Evolutionary conservation across 2,888 invertebrate species (phyloP).

Genomic region (Aspidiotus rigidus): DNA sequence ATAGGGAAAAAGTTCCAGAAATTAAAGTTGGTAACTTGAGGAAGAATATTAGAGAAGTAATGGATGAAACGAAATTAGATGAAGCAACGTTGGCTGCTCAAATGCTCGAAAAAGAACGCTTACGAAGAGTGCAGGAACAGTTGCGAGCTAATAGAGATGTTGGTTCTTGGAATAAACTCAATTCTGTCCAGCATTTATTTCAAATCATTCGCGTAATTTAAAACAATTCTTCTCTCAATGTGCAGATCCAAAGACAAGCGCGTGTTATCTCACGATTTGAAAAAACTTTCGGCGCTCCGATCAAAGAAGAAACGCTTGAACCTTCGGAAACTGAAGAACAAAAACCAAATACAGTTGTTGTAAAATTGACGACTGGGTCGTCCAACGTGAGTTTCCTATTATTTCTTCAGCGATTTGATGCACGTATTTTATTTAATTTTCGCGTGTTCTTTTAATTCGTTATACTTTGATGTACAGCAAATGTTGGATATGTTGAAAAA

Average conservation of each 20-base stretch:
- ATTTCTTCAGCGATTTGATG: not conserved
- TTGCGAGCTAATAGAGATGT: slow-evolving; percentile 68
- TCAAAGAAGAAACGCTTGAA: slow-evolving; percentile 37
- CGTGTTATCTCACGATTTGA: slow-evolving; percentile 63
- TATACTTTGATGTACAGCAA: slow-evolving; percentile 28
- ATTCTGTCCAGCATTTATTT: not conserved
- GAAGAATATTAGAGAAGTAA: slow-evolving; percentile 82
- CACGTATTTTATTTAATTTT: not conserved
- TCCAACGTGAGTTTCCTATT: slow-evolving; percentile 35
- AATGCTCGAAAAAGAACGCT: slow-evolving; percentile 80
- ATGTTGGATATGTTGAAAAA: slow-evolving; percentile 41
- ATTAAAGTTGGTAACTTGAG: slow-evolving; percentile 58
- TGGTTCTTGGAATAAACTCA: slow-evolving; percentile 13
- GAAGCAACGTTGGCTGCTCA: slow-evolving; percentile 87
- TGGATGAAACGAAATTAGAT: slow-evolving; percentile 86
- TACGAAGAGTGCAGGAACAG: slow-evolving; percentile 74
- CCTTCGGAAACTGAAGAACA: slow-evolving; percentile 33
- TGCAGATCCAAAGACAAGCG: slow-evolving; percentile 58
- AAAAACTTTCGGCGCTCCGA: slow-evolving; percentile 45
- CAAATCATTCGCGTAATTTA: not conserved
- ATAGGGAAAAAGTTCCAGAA: slow-evolving; percentile 41
- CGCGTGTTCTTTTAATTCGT: not conserved
- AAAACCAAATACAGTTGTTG: slow-evolving; percentile 40
- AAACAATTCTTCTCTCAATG: slow-evolving; percentile 9
- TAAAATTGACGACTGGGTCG: slow-evolving; percentile 39